Evolutionary conservation across 2,113 vertebrate species (phyloP).

Genomic region (Sapajus apella): DNA sequence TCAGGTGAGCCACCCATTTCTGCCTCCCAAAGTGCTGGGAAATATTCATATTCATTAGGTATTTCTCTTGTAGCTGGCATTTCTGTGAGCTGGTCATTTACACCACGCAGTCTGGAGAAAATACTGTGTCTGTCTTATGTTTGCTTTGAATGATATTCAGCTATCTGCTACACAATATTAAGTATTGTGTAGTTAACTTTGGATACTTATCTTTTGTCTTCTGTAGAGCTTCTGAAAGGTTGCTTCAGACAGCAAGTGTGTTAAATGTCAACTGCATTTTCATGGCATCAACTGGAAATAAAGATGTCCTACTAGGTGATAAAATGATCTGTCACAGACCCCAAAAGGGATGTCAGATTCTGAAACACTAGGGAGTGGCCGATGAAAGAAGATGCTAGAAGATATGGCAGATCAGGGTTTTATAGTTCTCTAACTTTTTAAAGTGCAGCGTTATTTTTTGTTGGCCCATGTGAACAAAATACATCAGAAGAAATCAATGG

Average conservation of each 20-base stretch:
- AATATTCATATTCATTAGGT: background rate
- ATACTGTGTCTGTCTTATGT: background rate
- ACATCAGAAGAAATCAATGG: background rate
- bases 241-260: slow-evolving; percentile 82
- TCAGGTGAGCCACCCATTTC: too few species aligned
- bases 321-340: slow-evolving; percentile 84
- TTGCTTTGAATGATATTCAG: background rate
- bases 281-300: slow-evolving; percentile 82
- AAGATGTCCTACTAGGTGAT: slow-evolving; percentile 84
- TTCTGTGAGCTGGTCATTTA: slow-evolving; percentile 67
- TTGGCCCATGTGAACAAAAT: slow-evolving; percentile 75
- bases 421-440: slow-evolving; percentile 61
- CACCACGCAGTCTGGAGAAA: slow-evolving; percentile 39
- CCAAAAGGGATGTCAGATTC: slow-evolving; percentile 79
- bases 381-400: slow-evolving; percentile 75
- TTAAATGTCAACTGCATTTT: slow-evolving; percentile 82
- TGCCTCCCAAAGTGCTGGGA: too few species aligned
- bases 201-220: slow-evolving; percentile 75
- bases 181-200: slow-evolving; percentile 63
- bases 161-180: background rate
- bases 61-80: slow-evolving; percentile 66
- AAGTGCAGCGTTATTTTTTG: slow-evolving; percentile 66
- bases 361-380: slow-evolving; percentile 69
- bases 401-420: slow-evolving; percentile 69
- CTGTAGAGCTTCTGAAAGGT: slow-evolving; percentile 51